Base-by-base conservation (phyloP, 1,140 invertebrate species). In the Aphis craccivora region DNA sequence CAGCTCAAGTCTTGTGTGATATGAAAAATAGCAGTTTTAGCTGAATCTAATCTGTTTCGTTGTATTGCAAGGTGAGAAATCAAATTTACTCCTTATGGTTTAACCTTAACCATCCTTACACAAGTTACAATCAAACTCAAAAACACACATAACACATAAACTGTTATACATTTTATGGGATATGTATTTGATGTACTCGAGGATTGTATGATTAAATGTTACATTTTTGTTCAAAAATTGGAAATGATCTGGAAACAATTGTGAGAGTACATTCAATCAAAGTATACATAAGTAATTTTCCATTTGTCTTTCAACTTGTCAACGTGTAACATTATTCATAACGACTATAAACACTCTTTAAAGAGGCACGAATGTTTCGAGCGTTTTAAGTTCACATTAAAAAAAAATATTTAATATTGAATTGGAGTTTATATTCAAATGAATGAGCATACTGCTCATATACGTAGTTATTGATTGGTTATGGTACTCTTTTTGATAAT, bases 261-360 rank as follows among this genome's bases (percentile, higher is more conserved):
- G 60, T 14, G 60, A 35, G 60, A 76, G n/a, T 18, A 76, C 30
- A n/a, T n/a, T 35, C 60, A 76, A 14, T 76, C 30, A n/a, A 76
- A 76, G n/a, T 5, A 11, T 20, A 76, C 60, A n/a, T n/a, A 76
- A 76, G n/a, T 76, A 76, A 76, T 76, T 76, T 76, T 76, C n/a
- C 60, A n/a, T 76, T 76, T 76, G 60, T 76, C 60, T 76, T n/a
- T 76, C 5, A 5, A 76, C 60, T n/a, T 76, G 60, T 76, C 60
- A n/a, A 76, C 60, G 30, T 76, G n/a, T 76, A n/a, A 76, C 60
- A 76, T n/a, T 76, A n/a, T 76, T 76, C n/a, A 76, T 76, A 76
- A 76, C 60, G 60, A 76, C 60, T 76, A n/a, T 76, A 76, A n/a
- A n/a, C 60, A 30, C 60, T 76, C 60, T 76, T 76, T 76, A 76